These are phyloP conservation scores for Chanos chanos DNA, from an alignment of 2,797 vertebrate species.

Conservation along the genomic window DNA sequence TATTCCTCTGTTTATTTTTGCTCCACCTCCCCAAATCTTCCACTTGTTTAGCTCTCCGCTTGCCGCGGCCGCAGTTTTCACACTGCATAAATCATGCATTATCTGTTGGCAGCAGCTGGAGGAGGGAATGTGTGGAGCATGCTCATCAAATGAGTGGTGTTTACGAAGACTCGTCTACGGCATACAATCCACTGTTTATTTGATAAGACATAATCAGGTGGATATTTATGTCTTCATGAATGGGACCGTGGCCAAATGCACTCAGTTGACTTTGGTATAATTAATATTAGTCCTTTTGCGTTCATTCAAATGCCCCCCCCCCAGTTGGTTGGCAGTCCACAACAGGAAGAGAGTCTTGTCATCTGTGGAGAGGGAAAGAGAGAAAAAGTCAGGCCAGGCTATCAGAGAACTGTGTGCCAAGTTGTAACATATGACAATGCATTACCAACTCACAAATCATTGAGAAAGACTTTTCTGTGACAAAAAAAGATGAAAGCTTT, in stretches of 20 bases:
- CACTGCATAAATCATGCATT: constrained; percentile 68
- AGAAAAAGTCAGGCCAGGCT: too few species aligned
- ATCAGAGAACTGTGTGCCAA: neutral
- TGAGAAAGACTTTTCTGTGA: too few species aligned
- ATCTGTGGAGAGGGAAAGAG: too few species aligned
- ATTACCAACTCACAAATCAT: too few species aligned
- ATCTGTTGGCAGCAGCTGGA: constrained; percentile 59
- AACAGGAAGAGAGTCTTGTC: too few species aligned
- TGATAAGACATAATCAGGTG: constrained; percentile 58
- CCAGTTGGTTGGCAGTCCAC: too few species aligned
- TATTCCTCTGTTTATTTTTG: constrained; percentile 65
- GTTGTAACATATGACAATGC: too few species aligned
- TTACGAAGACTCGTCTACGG: constrained; percentile 61
- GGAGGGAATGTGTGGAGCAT: constrained; percentile 37
- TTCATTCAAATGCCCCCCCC: too few species aligned
- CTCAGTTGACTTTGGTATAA: constrained; percentile 10
- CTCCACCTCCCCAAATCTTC: constrained; percentile 48
- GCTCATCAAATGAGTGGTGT: constrained; percentile 60
- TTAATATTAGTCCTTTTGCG: neutral
- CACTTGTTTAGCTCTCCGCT: constrained; percentile 57
- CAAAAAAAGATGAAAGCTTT: too few species aligned
- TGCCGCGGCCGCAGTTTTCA: constrained; percentile 56
- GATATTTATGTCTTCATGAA: constrained; percentile 41
- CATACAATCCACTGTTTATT: constrained; percentile 59
- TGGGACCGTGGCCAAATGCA: neutral